Evolutionary conservation across 2,797 vertebrate genomes (phyloP).

Genomic region (Bovichtus diacanthus): DNA sequence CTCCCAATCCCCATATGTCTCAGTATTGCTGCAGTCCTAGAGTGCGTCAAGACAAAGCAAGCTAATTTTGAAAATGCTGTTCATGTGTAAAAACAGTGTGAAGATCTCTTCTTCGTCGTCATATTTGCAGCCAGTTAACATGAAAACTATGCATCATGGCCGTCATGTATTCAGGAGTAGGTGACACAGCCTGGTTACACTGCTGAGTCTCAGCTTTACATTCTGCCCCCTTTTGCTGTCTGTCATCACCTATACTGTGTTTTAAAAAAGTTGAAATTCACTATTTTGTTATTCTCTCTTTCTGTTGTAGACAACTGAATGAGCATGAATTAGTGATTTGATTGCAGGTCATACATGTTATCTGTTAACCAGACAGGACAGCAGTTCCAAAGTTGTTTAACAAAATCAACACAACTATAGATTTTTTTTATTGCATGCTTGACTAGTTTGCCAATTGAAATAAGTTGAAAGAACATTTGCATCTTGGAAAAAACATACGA

Average conservation of each 20-base stretch:
- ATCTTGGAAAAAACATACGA: too few relatives aligned
- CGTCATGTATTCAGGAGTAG: neutral
- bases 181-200: neutral
- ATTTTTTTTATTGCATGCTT: neutral
- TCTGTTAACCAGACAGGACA: neutral
- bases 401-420: neutral
- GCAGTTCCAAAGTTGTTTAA: neutral
- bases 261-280: neutral
- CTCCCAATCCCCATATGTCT: slow-evolving; percentile 33
- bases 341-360: neutral
- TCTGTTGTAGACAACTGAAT: neutral
- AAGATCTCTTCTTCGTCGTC: neutral
- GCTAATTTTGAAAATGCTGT: slow-evolving; percentile 13
- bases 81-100: neutral
- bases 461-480: too few relatives aligned
- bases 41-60: neutral
- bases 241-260: neutral
- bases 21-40: slow-evolving; percentile 21
- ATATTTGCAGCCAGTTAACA: neutral
- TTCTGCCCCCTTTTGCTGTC: neutral
- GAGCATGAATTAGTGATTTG: neutral
- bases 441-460: neutral
- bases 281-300: neutral
- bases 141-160: neutral
- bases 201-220: neutral